phyloP scores from a whole-genome alignment of 2,888 invertebrate species.

The Rhagonycha lutea region DNA sequence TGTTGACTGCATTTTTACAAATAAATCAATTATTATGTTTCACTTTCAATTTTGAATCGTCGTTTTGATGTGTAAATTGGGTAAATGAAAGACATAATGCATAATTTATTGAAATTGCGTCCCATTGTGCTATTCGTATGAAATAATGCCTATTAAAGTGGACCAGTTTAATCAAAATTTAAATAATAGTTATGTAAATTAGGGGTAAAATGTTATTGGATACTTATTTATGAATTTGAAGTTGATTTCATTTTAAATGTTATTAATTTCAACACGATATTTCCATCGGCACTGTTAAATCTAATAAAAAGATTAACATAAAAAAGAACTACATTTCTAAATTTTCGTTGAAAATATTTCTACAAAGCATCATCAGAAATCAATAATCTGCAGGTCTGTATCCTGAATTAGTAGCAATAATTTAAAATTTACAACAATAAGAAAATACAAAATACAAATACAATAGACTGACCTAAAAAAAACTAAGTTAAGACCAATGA shows the following conservation, averaged over 20 bases:
- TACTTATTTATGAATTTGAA: background rate
- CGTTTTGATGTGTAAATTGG: background rate
- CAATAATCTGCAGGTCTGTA: too few species aligned
- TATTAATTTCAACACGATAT: background rate
- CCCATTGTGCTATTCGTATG: background rate
- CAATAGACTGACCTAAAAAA: too few species aligned
- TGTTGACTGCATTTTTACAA: background rate
- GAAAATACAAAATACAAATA: too few species aligned
- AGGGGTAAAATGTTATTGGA: background rate
- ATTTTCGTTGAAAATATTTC: too few species aligned
- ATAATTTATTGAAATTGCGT: background rate
- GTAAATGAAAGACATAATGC: background rate
- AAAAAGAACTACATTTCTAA: too few species aligned
- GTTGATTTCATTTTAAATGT: background rate
- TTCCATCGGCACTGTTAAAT: background rate
- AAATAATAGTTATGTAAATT: background rate
- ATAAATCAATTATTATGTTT: background rate
- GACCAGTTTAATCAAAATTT: background rate
- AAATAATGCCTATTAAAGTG: background rate
- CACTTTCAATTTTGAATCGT: background rate
- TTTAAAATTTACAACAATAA: too few species aligned
- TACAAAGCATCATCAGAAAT: too few species aligned
- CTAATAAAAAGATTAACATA: background rate
- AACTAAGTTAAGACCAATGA: too few species aligned
- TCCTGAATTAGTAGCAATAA: too few species aligned